phyloP scores from a whole-genome alignment of 2,888 invertebrate genomes.

The Leptothorax acervorum region DNA sequence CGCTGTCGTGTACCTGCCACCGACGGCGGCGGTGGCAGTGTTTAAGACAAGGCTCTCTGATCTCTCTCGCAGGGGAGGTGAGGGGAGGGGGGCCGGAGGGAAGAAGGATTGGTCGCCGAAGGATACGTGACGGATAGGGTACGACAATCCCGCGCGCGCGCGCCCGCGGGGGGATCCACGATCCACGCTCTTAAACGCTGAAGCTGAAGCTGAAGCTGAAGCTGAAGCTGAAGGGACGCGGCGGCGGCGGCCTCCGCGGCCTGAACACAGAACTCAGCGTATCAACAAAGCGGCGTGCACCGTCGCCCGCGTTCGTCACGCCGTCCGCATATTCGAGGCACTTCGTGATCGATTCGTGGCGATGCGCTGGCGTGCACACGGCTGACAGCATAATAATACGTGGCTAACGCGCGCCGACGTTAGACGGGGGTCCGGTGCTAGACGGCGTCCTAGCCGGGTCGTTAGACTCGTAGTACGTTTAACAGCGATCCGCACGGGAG shows the following conservation, averaged over 20 bases:
- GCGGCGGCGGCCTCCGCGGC: slow-evolving; percentile 80
- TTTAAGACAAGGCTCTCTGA: neutral
- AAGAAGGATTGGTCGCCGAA: neutral
- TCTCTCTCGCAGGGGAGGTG: slow-evolving; percentile 2
- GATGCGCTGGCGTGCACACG: slow-evolving; percentile 65
- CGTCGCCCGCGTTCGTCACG: slow-evolving; percentile 76
- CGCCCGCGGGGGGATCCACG: too few relatives aligned
- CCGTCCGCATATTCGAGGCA: slow-evolving; percentile 78
- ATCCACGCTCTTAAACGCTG: slow-evolving; percentile 53
- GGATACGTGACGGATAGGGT: neutral
- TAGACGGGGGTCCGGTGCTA: slow-evolving; percentile 53
- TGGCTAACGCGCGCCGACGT: slow-evolving; percentile 62
- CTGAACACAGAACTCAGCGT: slow-evolving; percentile 76
- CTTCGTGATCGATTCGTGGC: slow-evolving; percentile 70
- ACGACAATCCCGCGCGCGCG: too few relatives aligned
- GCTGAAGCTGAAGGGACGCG: slow-evolving; percentile 65
- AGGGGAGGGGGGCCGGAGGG: neutral
- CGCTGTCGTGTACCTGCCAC: slow-evolving; percentile 19
- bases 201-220: slow-evolving; percentile 46
- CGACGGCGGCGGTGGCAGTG: slow-evolving; percentile 34
- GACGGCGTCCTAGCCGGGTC: slow-evolving; percentile 56
- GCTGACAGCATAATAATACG: slow-evolving; percentile 79
- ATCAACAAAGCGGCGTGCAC: slow-evolving; percentile 77
- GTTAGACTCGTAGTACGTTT: slow-evolving; percentile 55
- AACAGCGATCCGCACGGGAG: slow-evolving; percentile 64